These are phyloP conservation scores for Equus przewalskii DNA, from an alignment of 2,113 vertebrate genomes.

Conservation along the genomic window DNA sequence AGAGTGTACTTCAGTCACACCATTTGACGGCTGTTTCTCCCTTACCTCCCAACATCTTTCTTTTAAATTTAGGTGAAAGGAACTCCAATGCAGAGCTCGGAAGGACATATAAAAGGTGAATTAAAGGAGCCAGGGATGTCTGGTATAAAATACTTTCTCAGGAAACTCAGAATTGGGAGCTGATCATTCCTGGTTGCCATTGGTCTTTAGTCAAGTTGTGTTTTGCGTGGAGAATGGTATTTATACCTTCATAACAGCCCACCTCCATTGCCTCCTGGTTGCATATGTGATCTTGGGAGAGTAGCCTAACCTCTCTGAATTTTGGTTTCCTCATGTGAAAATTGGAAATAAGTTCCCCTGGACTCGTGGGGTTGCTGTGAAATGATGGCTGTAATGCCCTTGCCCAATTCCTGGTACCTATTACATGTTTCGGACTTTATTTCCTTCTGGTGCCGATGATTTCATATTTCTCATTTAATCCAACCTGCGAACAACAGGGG, in stretches of 20 bases:
- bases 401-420: not conserved
- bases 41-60: not conserved
- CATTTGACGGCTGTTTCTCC: not conserved
- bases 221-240: not conserved
- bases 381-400: not conserved
- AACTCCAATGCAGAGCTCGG: not conserved
- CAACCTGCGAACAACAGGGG: not conserved
- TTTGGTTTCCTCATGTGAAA: not conserved
- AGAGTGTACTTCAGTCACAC: not conserved
- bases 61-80: not conserved
- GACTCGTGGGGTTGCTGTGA: not conserved
- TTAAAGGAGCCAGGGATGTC: not conserved
- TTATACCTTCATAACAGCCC: not conserved
- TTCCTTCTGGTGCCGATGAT: not conserved
- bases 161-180: not conserved
- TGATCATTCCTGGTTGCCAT: not conserved
- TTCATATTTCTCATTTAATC: not conserved
- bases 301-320: constrained; percentile 1
- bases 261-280: not conserved
- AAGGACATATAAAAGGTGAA: not conserved
- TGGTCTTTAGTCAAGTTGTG: not conserved
- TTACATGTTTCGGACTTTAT: not conserved
- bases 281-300: not conserved
- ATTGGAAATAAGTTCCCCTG: not conserved
- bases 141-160: not conserved